These are phyloP conservation scores for Pangasius macronema DNA, from an alignment of 2,797 vertebrate species.

Conservation along the genomic window DNA sequence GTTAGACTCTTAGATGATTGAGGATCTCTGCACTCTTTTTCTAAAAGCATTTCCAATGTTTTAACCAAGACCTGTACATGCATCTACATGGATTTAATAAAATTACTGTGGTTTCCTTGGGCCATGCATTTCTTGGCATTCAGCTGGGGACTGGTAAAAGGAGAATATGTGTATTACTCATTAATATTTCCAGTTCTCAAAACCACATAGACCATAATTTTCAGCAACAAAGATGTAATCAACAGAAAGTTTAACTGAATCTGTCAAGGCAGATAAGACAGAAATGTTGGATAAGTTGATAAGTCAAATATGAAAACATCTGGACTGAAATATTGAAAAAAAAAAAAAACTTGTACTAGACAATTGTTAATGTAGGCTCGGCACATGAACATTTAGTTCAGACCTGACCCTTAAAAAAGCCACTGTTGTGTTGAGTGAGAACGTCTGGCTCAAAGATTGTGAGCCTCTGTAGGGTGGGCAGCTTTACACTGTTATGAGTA, in stretches of 20 bases:
- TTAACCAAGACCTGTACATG: conserved; percentile 30
- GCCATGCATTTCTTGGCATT: conserved; percentile 32
- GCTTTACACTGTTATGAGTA: conserved; percentile 63
- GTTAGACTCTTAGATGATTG: conserved; percentile 20
- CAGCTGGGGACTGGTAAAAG: conserved; percentile 13
- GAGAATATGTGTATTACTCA: conserved; percentile 13
- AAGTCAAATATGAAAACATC: conserved; percentile 13
- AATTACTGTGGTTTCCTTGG: conserved; percentile 18
- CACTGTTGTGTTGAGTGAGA: conserved; percentile 56
- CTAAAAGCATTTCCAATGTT: conserved; percentile 1
- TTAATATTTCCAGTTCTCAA: conserved; percentile 28
- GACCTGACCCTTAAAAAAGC: conserved; percentile 33
- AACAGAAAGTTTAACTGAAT: conserved; percentile 8
- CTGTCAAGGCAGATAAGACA: conserved; percentile 1
- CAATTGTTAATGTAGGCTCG: conserved; percentile 16
- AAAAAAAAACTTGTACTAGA: conserved; percentile 5
- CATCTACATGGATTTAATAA: conserved; percentile 23
- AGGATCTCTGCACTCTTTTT: not conserved
- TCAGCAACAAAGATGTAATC: conserved; percentile 6
- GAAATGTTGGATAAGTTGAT: not conserved
- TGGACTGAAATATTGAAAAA: not conserved
- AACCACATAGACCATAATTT: conserved; percentile 21
- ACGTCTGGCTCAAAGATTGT: conserved; percentile 58
- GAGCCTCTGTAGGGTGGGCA: conserved; percentile 58
- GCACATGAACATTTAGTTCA: conserved; percentile 40